These are phyloP conservation scores for Dicycla oo DNA, from an alignment of 2,888 invertebrate genomes.

Conservation along the genomic window DNA sequence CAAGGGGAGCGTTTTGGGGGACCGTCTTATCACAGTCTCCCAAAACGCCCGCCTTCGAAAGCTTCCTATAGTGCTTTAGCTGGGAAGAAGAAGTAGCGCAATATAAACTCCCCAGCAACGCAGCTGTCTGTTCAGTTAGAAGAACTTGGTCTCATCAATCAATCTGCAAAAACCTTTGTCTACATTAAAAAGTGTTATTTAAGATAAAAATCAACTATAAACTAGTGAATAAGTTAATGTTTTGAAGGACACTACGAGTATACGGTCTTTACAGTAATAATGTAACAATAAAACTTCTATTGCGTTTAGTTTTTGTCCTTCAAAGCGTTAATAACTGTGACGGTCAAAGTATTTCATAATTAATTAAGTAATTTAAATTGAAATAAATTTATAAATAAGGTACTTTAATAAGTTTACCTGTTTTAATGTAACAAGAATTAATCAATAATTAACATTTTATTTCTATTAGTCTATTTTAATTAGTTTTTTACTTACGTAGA, in stretches of 20 bases:
- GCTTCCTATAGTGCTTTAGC: too few species aligned
- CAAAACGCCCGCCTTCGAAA: too few species aligned
- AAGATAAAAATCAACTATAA: too few species aligned
- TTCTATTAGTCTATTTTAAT: slow-evolving; percentile 24
- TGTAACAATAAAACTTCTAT: too few species aligned
- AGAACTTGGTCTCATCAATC: background rate
- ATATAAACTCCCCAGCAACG: too few species aligned
- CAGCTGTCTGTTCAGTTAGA: background rate
- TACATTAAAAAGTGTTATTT: background rate
- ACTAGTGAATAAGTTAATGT: too few species aligned
- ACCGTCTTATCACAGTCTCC: too few species aligned
- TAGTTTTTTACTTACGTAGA: slow-evolving; percentile 1
- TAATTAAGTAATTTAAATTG: slow-evolving; percentile 22
- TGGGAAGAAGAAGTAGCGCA: too few species aligned
- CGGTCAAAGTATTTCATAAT: background rate
- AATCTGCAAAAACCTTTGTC: background rate
- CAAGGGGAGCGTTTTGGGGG: too few species aligned
- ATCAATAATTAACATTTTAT: slow-evolving; percentile 29
- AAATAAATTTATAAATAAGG: background rate
- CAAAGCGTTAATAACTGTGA: slow-evolving; percentile 8
- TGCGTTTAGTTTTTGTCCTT: too few species aligned
- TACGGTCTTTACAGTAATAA: too few species aligned
- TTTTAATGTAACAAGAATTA: slow-evolving; percentile 4
- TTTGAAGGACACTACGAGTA: too few species aligned
- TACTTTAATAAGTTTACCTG: background rate